Base-by-base conservation (phyloP, 2,888 invertebrate genomes). In the Diabrotica balteata region DNA sequence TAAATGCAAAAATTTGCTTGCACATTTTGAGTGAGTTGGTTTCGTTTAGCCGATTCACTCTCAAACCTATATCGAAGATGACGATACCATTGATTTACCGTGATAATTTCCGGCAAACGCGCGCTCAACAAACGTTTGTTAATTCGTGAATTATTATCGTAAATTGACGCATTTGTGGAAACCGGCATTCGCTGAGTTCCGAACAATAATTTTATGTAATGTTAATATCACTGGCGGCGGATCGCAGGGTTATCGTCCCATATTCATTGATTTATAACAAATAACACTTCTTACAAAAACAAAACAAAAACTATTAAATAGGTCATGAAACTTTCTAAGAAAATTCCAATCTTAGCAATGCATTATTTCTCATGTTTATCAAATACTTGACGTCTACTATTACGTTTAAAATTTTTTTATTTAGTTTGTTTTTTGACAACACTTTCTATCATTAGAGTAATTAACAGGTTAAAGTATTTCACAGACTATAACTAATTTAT, bases 131-230 rank as follows among this genome's bases (percentile, higher is more conserved):
- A 71, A 71, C 67, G 68, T 68, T 71, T 65, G 71, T 71, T 71
- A 69, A 71, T 71, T 67, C 69, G 65, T 71, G 71, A 71, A 67
- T 71, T 71, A 69, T 71, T 67, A 71, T 71, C 67, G 59, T 11
- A 58, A 67, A 64, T 68, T 69, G 68, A 54, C 63, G 69, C 67
- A 69, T 71, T 69, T 71, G 62, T 42, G 66, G 61, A 62, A 45
- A 63, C 61, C 58, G 58, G 63, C 67, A 63, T 71, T 71, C 69
- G 67, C 66, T 67, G 67, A 62, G 62, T 53, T 67, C 32, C 64
- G 49, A 63, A 69, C 69, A 69, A 69, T 69, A 65, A 69, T 67
- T 63, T 57, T 45, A 63, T 67, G 65, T 65, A 67, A 53, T 60
- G 60, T 59, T 63, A 47, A 63, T 54, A 67, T 67, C 45, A 54